Conservation (phyloP, 2,113 vertebrate genomes). For the Charina bottae region DNA sequence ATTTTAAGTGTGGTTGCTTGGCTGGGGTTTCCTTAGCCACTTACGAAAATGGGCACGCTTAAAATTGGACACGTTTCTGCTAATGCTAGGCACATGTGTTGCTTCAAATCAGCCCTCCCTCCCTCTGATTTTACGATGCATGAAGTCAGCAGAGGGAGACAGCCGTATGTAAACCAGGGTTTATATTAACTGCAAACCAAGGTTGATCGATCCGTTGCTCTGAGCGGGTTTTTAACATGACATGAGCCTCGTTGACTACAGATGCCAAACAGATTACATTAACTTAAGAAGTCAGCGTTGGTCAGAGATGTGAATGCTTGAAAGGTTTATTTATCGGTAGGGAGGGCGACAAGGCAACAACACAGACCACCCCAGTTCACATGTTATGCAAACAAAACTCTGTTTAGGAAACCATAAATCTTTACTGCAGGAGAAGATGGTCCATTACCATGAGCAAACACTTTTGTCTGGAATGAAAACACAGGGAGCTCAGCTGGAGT, state of each 20-base stretch:
- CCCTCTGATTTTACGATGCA: background rate
- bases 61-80: accelerated
- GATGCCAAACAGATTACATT: background rate
- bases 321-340: background rate
- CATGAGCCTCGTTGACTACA: background rate
- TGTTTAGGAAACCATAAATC: background rate
- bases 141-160: background rate
- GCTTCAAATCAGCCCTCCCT: background rate
- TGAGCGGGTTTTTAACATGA: background rate
- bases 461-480: background rate
- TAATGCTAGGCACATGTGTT: accelerated
- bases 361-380: background rate
- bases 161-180: background rate
- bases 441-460: background rate
- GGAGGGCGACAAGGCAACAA: background rate
- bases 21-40: background rate
- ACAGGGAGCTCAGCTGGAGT: background rate
- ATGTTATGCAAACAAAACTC: background rate
- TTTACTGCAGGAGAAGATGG: background rate
- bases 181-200: background rate
- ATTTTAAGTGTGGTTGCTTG: background rate
- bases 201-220: background rate
- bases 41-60: background rate
- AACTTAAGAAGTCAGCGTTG: background rate
- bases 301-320: background rate